Percentiles rank a stretch among this genome's conserved stretches.
phyloP scores from a whole-genome alignment of 2,888 invertebrate species.

The Hirtodrosophila cameraria region DNA sequence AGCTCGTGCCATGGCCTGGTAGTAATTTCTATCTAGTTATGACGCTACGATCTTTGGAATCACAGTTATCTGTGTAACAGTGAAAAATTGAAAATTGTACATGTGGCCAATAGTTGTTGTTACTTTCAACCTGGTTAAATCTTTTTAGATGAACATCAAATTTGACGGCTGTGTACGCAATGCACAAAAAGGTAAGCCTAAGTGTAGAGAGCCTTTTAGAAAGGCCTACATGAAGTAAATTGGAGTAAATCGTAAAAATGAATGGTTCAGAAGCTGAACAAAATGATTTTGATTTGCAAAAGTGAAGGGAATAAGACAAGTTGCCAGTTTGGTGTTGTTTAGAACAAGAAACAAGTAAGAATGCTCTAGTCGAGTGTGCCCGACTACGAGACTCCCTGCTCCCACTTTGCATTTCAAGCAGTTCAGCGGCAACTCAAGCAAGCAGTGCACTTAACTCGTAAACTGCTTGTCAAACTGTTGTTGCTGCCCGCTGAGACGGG shows the following conservation, averaged over 20 bases:
- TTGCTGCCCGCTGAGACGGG: no score
- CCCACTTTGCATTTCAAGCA: no score
- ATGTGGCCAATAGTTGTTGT: slow-evolving; percentile 44
- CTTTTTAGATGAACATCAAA: slow-evolving; percentile 9
- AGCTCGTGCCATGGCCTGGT: slow-evolving; percentile 59
- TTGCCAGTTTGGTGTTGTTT: neutral
- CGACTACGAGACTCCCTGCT: no score
- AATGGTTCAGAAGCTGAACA: slow-evolving; percentile 49
- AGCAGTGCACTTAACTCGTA: no score
- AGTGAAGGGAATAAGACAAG: slow-evolving; percentile 18
- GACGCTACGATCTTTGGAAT: slow-evolving; percentile 59
- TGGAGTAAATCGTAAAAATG: slow-evolving; percentile 25
- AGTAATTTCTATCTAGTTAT: slow-evolving; percentile 73
- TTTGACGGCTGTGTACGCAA: slow-evolving; percentile 44
- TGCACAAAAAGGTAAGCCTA: slow-evolving; percentile 25
- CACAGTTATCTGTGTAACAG: slow-evolving; percentile 78
- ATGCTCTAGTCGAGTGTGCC: no score
- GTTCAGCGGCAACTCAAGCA: no score
- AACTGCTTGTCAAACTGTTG: no score
- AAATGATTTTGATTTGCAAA: slow-evolving; percentile 17
- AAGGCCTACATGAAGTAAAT: slow-evolving; percentile 35
- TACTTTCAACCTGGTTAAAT: slow-evolving; percentile 21
- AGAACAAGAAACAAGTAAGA: neutral
- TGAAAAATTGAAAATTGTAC: slow-evolving; percentile 76
- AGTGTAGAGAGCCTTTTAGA: slow-evolving; percentile 39